phyloP scores from a whole-genome alignment of 2,888 invertebrate genomes.

The Mesorhabditis sp. region DNA sequence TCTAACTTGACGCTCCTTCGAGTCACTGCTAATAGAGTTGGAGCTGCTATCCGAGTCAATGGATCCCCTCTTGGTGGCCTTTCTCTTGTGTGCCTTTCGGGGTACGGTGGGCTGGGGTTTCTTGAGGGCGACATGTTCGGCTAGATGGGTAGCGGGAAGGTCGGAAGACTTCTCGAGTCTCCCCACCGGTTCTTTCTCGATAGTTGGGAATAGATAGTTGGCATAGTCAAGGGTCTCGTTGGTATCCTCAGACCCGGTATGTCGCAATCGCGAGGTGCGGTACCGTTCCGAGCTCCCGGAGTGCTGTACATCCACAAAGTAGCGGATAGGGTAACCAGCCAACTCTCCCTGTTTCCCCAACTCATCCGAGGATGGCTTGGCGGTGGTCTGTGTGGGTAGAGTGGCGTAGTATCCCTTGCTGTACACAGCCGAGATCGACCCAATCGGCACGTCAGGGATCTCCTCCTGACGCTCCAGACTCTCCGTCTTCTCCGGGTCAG shows the following conservation, averaged over 20 bases:
- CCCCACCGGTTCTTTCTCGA: slow-evolving; percentile 9
- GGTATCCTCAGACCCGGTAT: slow-evolving; percentile 32
- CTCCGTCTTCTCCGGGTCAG: background rate
- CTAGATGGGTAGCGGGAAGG: slow-evolving; percentile 19
- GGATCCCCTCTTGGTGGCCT: background rate
- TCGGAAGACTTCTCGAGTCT: slow-evolving; percentile 19
- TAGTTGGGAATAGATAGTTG: slow-evolving; percentile 18
- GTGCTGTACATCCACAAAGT: slow-evolving; percentile 37
- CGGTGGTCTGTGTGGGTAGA: background rate
- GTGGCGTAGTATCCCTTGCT: slow-evolving; percentile 26
- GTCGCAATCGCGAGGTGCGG: slow-evolving; percentile 19
- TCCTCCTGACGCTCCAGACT: slow-evolving; percentile 11
- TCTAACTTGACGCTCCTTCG: background rate
- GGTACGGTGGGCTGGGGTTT: background rate
- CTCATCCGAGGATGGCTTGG: slow-evolving; percentile 10
- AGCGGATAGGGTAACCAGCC: slow-evolving; percentile 35
- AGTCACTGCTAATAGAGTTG: background rate
- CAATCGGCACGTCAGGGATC: slow-evolving; percentile 26
- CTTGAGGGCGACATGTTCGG: background rate
- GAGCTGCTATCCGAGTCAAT: background rate
- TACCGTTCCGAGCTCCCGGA: slow-evolving; percentile 24
- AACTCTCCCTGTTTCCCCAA: slow-evolving; percentile 26
- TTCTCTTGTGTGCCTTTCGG: background rate
- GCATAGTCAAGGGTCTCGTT: slow-evolving; percentile 18
- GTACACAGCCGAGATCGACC: slow-evolving; percentile 24